A percentile compares a stretch with the other conserved stretches of the same genome.
These are phyloP conservation scores for Gonatopus flavifemur DNA, from an alignment of 1,140 invertebrate species.

Conservation along the genomic window DNA sequence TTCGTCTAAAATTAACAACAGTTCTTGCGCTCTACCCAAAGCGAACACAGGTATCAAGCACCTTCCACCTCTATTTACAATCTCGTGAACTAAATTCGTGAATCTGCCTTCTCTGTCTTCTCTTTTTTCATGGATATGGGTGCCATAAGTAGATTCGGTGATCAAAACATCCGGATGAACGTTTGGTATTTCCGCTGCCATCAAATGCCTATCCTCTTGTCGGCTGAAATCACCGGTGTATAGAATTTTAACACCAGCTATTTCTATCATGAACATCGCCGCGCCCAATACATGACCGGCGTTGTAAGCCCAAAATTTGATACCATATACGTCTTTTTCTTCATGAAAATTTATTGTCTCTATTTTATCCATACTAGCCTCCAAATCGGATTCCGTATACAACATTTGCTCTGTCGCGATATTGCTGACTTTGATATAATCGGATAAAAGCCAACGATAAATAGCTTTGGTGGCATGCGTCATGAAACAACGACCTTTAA, in stretches of 20 bases:
- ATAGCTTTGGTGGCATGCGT: constrained; percentile 99
- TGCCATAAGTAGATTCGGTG: constrained; percentile 98
- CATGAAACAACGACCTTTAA: constrained; percentile 99
- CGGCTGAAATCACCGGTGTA: constrained; percentile 99
- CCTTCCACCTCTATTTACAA: constrained; percentile 91
- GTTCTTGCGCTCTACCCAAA: constrained; percentile 94
- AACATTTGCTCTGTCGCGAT: constrained; percentile 97
- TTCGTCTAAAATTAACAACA: constrained; percentile 96
- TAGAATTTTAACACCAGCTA: constrained; percentile 83
- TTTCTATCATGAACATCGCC: constrained; percentile 99
- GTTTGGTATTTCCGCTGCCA: constrained; percentile 98
- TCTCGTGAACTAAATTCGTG: constrained; percentile 93
- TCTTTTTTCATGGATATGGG: constrained; percentile 97
- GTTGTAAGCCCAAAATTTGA: constrained; percentile 98
- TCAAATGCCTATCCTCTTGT: constrained; percentile 98
- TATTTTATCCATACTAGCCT: constrained; percentile 98
- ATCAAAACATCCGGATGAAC: constrained; percentile 96
- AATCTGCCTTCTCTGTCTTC: constrained; percentile 96
- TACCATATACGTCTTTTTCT: constrained; percentile 95
- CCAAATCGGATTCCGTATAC: constrained; percentile 95
- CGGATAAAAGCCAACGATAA: constrained; percentile 96
- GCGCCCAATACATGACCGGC: constrained; percentile 98
- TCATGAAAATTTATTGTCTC: constrained; percentile 99
- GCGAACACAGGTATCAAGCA: constrained; percentile 99
- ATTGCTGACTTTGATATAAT: constrained; percentile 99